phyloP scores from a whole-genome alignment of 2,113 vertebrate genomes.

The Sitta europaea region DNA sequence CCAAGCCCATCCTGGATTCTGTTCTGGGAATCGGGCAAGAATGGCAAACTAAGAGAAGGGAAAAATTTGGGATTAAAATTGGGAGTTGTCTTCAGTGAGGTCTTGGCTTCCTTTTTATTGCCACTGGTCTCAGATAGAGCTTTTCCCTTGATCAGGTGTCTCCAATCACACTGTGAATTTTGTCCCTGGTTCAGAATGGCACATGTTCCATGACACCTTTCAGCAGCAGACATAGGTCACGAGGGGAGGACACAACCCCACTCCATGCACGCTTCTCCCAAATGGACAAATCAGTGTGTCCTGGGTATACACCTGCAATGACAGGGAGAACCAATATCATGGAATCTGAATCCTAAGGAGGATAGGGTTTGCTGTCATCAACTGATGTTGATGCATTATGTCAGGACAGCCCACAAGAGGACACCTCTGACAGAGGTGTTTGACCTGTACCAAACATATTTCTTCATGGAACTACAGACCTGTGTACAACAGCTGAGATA shows the following conservation, averaged over 20 bases:
- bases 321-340: neutral
- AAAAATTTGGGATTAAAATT: neutral
- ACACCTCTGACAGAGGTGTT: neutral
- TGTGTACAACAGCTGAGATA: neutral
- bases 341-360: neutral
- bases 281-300: neutral
- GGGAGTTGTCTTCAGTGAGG: neutral
- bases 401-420: neutral
- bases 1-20: neutral
- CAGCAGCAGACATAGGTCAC: neutral
- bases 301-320: neutral
- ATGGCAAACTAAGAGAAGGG: neutral
- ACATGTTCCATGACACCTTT: rapidly evolving
- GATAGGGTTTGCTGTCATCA: neutral
- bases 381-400: neutral
- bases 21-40: neutral
- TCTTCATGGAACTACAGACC: neutral
- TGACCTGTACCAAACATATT: neutral
- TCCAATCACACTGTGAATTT: rapidly evolving
- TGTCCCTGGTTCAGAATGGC: neutral
- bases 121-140: neutral
- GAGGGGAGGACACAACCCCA: neutral
- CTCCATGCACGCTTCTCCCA: neutral
- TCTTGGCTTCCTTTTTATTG: neutral
- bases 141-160: neutral